phyloP scores from a whole-genome alignment of 2,113 vertebrate species.

The Perca schrenkii region DNA sequence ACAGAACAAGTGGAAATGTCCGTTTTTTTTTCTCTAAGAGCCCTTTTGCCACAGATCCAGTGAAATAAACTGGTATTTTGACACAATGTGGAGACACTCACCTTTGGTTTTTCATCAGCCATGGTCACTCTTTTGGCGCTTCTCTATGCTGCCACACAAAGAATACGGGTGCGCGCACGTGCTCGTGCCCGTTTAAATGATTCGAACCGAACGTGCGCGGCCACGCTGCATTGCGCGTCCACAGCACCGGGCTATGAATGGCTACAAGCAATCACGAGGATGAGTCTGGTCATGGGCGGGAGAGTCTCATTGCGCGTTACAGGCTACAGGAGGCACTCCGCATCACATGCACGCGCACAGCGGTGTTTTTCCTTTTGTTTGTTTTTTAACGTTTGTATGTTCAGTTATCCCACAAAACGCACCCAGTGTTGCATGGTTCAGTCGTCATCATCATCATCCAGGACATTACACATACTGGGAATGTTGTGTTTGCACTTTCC shows the following conservation, averaged over 20 bases:
- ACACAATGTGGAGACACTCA: slow-evolving; percentile 77
- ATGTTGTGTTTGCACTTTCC: neutral
- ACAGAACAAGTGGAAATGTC: neutral
- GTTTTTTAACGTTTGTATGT: neutral
- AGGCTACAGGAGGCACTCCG: slow-evolving; percentile 4
- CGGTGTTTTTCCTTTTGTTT: slow-evolving; percentile 48
- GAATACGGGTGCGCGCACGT: slow-evolving; percentile 88
- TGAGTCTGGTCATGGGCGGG: slow-evolving; percentile 61
- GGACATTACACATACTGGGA: too few species aligned
- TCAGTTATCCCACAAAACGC: neutral
- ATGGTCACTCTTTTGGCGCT: slow-evolving; percentile 90
- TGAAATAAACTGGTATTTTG: neutral
- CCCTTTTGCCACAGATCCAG: neutral
- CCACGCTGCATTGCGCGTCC: slow-evolving; percentile 76
- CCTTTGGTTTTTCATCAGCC: slow-evolving; percentile 98
- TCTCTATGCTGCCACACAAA: slow-evolving; percentile 89
- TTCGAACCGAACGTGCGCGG: slow-evolving; percentile 80
- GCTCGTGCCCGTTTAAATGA: slow-evolving; percentile 71
- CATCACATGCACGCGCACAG: slow-evolving; percentile 81
- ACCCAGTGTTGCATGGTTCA: accelerated
- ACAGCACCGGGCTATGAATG: slow-evolving; percentile 55
- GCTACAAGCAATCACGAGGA: slow-evolving; percentile 65
- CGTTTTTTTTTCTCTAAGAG: slow-evolving; percentile 1
- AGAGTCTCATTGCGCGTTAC: slow-evolving; percentile 74
- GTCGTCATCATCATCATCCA: neutral